A percentile compares a stretch with the other conserved stretches of the same genome.
Evolutionary conservation across 1,140 invertebrate species (phyloP).

Genomic region (Aphis gossypii): DNA sequence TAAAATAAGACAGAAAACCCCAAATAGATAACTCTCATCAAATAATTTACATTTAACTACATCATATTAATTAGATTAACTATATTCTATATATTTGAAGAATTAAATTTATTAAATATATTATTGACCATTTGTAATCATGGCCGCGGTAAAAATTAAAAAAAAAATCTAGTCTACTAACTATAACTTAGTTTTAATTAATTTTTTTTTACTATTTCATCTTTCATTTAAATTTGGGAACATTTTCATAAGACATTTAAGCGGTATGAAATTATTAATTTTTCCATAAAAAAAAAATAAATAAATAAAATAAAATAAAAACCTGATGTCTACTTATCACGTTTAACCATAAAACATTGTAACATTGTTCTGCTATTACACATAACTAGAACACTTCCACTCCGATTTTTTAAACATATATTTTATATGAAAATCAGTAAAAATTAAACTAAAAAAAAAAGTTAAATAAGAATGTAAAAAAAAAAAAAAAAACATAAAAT

Average conservation of each 20-base stretch:
- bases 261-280: neutral
- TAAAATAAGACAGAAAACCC: constrained; percentile 33
- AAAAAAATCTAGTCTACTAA: constrained; percentile 27
- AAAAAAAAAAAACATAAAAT: neutral
- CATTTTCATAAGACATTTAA: neutral
- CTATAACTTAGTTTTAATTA: neutral
- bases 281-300: neutral
- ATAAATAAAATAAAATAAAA: neutral
- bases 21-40: neutral
- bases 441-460: constrained; percentile 33
- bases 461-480: constrained; percentile 42
- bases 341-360: neutral
- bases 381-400: neutral
- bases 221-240: neutral
- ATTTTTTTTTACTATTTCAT: neutral
- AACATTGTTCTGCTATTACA: neutral
- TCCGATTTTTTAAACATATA: no score
- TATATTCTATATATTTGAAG: constrained; percentile 23
- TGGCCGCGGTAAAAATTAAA: constrained; percentile 33
- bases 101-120: constrained; percentile 7
- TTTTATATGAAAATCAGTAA: neutral
- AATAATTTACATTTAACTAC: constrained; percentile 36
- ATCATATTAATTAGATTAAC: neutral
- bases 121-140: constrained; percentile 10
- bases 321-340: neutral